Evolutionary conservation across 37 sponge, comb jelly and placozoan species (phyloP).

Genomic region (Dysidea cf. avara): DNA sequence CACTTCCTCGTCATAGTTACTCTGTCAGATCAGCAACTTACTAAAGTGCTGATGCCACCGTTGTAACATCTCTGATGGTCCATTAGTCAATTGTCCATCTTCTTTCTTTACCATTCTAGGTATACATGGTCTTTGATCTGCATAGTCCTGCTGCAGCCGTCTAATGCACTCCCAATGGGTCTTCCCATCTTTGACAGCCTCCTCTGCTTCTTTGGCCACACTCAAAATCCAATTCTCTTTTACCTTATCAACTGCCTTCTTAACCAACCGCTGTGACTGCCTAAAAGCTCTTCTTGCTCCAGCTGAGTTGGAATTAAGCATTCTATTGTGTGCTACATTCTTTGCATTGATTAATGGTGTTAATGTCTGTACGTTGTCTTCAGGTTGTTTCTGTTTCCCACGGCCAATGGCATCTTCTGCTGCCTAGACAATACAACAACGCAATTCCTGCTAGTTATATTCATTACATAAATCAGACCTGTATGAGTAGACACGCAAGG

Average conservation of each 20-base stretch:
- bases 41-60: slow-evolving; percentile 22
- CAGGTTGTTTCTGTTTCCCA: slow-evolving; percentile 33
- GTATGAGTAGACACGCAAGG: slow-evolving; percentile 9
- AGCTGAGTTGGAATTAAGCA: slow-evolving; percentile 9
- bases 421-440: slow-evolving; percentile 1
- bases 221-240: too few species aligned
- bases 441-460: slow-evolving; percentile 5
- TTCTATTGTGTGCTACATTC: slow-evolving; percentile 17
- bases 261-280: slow-evolving; percentile 27
- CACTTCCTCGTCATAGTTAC: slow-evolving; percentile 10
- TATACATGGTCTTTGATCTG: slow-evolving; percentile 6
- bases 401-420: slow-evolving; percentile 27
- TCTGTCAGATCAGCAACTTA: slow-evolving; percentile 9
- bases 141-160: slow-evolving; percentile 22
- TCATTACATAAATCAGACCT: slow-evolving; percentile 1
- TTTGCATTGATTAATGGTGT: slow-evolving; percentile 36
- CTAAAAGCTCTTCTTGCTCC: slow-evolving; percentile 16
- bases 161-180: slow-evolving; percentile 34
- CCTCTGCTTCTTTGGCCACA: slow-evolving; percentile 21
- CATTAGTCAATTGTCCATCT: slow-evolving; percentile 1
- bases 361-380: slow-evolving; percentile 18
- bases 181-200: slow-evolving; percentile 1
- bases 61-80: slow-evolving; percentile 12
- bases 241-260: slow-evolving; percentile 36
- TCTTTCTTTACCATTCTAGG: slow-evolving; percentile 2